These are phyloP conservation scores for Hipposideros larvatus DNA, from an alignment of 2,797 vertebrate genomes.

Conservation along the genomic window DNA sequence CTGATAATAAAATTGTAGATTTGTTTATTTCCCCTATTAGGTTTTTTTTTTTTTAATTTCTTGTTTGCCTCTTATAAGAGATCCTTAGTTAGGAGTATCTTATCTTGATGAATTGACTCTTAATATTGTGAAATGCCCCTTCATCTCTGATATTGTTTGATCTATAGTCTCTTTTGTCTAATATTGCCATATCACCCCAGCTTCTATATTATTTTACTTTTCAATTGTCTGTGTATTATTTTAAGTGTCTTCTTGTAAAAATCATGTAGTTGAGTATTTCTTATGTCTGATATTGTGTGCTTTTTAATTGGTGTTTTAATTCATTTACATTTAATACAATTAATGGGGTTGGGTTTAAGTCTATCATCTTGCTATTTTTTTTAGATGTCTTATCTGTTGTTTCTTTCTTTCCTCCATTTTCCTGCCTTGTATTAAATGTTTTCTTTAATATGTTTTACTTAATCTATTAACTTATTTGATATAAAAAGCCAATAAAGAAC, in stretches of 20 bases:
- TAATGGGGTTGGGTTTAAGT: not conserved
- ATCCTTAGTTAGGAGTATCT: not conserved
- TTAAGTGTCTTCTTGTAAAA: not conserved
- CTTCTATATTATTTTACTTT: slow-evolving; percentile 1
- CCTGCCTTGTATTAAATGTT: not conserved
- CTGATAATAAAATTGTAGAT: not conserved
- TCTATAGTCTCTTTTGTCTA: not conserved
- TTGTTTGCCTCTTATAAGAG: not conserved
- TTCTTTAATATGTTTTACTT: not conserved
- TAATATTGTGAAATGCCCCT: not conserved
- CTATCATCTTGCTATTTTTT: not conserved
- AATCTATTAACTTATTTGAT: not conserved
- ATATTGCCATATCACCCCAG: not conserved
- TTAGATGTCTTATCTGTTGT: not conserved
- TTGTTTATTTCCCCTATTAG: not conserved
- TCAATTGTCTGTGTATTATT: not conserved
- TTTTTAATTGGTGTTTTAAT: slow-evolving; percentile 9
- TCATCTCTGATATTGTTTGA: not conserved
- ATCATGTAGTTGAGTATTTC: not conserved
- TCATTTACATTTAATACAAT: not conserved
- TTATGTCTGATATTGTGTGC: not conserved
- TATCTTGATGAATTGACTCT: not conserved
- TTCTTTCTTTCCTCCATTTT: not conserved
- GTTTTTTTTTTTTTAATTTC: not conserved
- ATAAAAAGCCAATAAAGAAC: not conserved